Conservation (phyloP, 2,888 invertebrate genomes). For the Hemithea aestivaria region DNA sequence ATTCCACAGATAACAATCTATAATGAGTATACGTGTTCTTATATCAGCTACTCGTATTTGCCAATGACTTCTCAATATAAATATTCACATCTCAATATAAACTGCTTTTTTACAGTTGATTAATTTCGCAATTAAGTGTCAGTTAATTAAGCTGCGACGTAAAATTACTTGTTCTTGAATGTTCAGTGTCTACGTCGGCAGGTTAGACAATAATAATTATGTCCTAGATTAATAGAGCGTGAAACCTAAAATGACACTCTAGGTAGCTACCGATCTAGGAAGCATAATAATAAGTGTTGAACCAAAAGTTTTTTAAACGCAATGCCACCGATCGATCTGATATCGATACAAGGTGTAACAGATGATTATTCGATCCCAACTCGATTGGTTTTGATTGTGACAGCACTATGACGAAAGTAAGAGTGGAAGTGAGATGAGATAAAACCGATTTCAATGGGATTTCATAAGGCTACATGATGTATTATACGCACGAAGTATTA, state of each 20-base stretch:
- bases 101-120: slow-evolving; percentile 8
- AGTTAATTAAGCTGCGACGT: slow-evolving; percentile 6
- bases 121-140: slow-evolving; percentile 12
- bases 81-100: slow-evolving; percentile 9
- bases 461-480: slow-evolving; percentile 41
- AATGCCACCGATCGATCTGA: slow-evolving; percentile 47
- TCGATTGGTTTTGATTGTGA: slow-evolving; percentile 39
- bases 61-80: background rate
- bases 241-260: slow-evolving; percentile 8
- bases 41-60: slow-evolving; percentile 11
- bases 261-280: slow-evolving; percentile 4
- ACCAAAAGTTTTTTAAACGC: slow-evolving; percentile 35
- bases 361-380: slow-evolving; percentile 42
- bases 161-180: slow-evolving; percentile 13
- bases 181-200: slow-evolving; percentile 4
- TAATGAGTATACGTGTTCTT: too few species aligned
- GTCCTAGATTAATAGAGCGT: slow-evolving; percentile 12
- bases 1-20: too few species aligned
- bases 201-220: slow-evolving; percentile 12
- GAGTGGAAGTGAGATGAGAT: slow-evolving; percentile 49
- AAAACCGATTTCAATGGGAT: slow-evolving; percentile 51
- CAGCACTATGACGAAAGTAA: slow-evolving; percentile 54
- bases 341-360: slow-evolving; percentile 55
- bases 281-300: background rate
- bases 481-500: slow-evolving; percentile 47